A percentile compares a stretch with the other conserved stretches of the same genome.
Evolutionary conservation across 2,113 vertebrate species (phyloP).

Genomic region (Gymnocephalus cernua): DNA sequence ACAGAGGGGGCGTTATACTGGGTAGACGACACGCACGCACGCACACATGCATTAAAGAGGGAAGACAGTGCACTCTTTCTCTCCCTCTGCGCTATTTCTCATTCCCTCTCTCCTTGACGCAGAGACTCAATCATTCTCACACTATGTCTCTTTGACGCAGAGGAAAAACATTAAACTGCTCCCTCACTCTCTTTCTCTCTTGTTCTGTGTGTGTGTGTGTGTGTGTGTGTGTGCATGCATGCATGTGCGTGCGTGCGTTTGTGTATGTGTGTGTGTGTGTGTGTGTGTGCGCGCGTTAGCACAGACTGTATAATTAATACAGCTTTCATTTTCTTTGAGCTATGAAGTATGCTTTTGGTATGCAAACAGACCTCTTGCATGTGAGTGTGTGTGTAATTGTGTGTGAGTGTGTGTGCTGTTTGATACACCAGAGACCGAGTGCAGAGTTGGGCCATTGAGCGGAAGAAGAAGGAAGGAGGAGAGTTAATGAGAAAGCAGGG

Average conservation of each 20-base stretch:
- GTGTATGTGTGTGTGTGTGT: background rate
- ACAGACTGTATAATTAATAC: constrained; percentile 76
- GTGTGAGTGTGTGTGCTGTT: constrained; percentile 21
- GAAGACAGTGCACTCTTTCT: constrained; percentile 82
- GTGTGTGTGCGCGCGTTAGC: constrained; percentile 2
- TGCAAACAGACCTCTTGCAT: constrained; percentile 75
- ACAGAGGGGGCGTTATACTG: constrained; percentile 83
- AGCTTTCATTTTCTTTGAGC: constrained; percentile 75
- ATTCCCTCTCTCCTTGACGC: constrained; percentile 77
- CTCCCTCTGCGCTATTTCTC: constrained; percentile 60
- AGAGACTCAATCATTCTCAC: constrained; percentile 80
- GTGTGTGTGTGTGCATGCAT: background rate
- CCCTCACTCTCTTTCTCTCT: constrained; percentile 24
- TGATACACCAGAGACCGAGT: constrained; percentile 72
- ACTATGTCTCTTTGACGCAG: constrained; percentile 76
- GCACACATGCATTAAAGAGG: constrained; percentile 55
- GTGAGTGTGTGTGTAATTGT: constrained; percentile 7
- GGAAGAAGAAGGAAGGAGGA: constrained; percentile 60
- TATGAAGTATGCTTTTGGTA: constrained; percentile 78
- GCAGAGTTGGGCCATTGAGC: constrained; percentile 72
- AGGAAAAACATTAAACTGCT: constrained; percentile 72
- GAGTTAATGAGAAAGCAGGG: constrained; percentile 77
- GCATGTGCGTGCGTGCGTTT: background rate
- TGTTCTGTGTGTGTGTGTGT: background rate
- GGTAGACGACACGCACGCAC: constrained; percentile 67